These are phyloP conservation scores for Brachycybe producta DNA, from an alignment of 2,888 invertebrate species.

Conservation along the genomic window DNA sequence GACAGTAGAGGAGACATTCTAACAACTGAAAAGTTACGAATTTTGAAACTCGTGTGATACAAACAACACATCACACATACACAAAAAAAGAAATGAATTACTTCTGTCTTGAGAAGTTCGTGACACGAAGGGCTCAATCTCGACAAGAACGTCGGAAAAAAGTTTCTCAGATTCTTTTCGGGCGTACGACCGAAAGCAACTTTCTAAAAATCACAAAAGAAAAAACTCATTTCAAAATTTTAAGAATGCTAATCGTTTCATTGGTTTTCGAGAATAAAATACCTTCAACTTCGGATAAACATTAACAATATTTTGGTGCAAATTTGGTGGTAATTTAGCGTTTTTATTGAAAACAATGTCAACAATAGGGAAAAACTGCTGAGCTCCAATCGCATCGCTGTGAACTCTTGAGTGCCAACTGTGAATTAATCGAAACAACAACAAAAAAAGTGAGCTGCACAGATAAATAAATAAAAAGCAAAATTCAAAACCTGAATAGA, in stretches of 20 bases:
- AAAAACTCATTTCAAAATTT: neutral
- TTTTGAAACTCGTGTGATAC: neutral
- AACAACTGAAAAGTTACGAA: conserved; percentile 28
- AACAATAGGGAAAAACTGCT: conserved; percentile 2
- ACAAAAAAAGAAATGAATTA: conserved; percentile 32
- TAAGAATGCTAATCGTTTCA: neutral
- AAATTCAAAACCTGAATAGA: conserved; percentile 26
- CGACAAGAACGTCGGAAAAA: conserved; percentile 51
- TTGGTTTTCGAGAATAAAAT: no score
- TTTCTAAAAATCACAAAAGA: neutral
- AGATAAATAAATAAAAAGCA: conserved; percentile 5
- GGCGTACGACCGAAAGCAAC: neutral
- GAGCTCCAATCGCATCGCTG: neutral
- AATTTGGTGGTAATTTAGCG: neutral
- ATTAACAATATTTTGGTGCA: neutral
- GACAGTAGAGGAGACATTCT: conserved; percentile 46
- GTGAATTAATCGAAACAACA: no score
- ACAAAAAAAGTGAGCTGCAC: no score
- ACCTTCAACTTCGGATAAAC: conserved; percentile 1
- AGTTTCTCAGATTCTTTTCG: conserved; percentile 31
- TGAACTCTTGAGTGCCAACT: no score
- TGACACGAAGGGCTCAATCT: conserved; percentile 44
- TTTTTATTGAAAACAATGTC: neutral
- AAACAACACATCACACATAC: neutral
- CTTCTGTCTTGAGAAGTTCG: conserved; percentile 41